Conservation (phyloP, 2,113 vertebrate species). For the Gymnogyps californianus region DNA sequence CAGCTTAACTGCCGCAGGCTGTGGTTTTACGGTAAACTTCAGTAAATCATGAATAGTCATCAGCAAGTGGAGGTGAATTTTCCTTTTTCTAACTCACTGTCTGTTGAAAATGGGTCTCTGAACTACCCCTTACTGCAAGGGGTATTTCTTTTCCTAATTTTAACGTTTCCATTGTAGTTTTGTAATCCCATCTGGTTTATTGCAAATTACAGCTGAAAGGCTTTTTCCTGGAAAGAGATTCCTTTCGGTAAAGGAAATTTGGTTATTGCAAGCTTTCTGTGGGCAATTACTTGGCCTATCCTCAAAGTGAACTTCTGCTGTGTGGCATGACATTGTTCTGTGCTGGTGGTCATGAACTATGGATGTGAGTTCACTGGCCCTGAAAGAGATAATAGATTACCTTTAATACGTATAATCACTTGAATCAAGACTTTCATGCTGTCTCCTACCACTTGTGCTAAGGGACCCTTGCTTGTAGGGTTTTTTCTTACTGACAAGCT, state of each 20-base stretch:
- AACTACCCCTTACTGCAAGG: too few species aligned
- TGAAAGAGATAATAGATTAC: background rate
- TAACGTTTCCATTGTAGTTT: background rate
- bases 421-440: background rate
- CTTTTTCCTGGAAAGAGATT: background rate
- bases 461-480: too few species aligned
- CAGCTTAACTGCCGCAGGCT: too few species aligned
- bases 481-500: background rate
- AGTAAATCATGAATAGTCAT: rapidly evolving
- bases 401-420: too few species aligned
- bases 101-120: background rate
- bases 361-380: background rate
- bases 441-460: background rate
- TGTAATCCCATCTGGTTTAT: background rate
- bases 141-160: background rate
- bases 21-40: rapidly evolving
- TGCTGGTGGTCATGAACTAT: background rate
- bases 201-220: background rate
- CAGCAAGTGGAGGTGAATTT: rapidly evolving
- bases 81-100: rapidly evolving
- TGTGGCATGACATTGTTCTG: rapidly evolving
- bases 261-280: background rate
- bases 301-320: background rate
- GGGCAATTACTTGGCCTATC: background rate
- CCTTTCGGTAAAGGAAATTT: background rate